Evolutionary conservation across 2,113 vertebrate genomes (phyloP).

Genomic region (Aythya baeri): DNA sequence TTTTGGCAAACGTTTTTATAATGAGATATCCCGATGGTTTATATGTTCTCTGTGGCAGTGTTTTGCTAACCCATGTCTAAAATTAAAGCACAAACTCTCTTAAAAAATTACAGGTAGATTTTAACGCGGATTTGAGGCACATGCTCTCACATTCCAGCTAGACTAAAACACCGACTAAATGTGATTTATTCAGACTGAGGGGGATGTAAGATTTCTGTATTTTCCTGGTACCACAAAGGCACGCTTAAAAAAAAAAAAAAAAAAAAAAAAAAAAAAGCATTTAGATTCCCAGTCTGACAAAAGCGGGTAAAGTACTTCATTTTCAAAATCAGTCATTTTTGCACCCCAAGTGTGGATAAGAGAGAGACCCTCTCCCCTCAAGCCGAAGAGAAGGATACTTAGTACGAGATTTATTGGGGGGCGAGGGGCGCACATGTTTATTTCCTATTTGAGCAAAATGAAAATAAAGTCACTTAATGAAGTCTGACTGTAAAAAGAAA

Average conservation of each 20-base stretch:
- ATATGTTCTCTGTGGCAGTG: background rate
- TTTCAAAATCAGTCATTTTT: background rate
- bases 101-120: conserved; percentile 3
- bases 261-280: no score
- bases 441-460: background rate
- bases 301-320: background rate
- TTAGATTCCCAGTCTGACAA: background rate
- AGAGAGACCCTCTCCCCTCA: background rate
- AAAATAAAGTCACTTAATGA: conserved; percentile 28
- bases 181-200: background rate
- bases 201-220: background rate
- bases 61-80: background rate
- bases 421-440: background rate
- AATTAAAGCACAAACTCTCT: background rate
- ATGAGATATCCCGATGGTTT: conserved; percentile 10
- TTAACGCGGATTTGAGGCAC: background rate
- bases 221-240: background rate
- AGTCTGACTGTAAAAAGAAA: background rate
- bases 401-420: conserved; percentile 25
- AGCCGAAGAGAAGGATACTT: background rate
- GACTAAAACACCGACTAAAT: background rate
- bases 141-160: background rate
- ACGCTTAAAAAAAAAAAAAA: no score
- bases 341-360: background rate
- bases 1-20: conserved; percentile 4